phyloP scores from a whole-genome alignment of 2,113 vertebrate species.

The Marcusenius ussheri region DNA sequence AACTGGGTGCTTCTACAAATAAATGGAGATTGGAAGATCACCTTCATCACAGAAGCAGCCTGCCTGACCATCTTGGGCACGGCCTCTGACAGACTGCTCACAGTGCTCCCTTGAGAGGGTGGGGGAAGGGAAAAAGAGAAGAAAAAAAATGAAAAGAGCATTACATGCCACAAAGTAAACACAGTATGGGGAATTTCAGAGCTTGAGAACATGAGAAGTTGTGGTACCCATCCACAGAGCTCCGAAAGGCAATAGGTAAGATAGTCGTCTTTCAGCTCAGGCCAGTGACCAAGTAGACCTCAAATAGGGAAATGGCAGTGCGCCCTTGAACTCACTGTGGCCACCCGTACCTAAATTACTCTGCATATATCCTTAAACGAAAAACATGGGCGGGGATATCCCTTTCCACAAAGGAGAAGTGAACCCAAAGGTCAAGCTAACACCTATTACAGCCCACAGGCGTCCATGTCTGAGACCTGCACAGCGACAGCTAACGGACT shows the following conservation, averaged over 20 bases:
- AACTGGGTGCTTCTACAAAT: background rate
- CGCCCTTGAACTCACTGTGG: background rate
- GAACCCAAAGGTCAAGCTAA: background rate
- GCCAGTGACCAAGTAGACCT: background rate
- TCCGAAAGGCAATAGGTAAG: background rate
- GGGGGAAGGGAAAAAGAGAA: background rate
- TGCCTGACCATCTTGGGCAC: slow-evolving; percentile 58
- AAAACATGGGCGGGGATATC: background rate
- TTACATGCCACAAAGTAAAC: background rate
- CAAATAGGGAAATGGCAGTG: slow-evolving; percentile 15
- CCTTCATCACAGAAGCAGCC: slow-evolving; percentile 71
- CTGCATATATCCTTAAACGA: background rate
- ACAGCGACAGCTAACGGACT: background rate
- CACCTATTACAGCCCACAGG: background rate
- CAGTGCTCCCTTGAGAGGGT: slow-evolving; percentile 40
- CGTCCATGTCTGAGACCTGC: background rate
- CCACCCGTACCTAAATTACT: background rate
- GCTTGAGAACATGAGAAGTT: slow-evolving; percentile 19
- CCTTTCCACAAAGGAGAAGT: slow-evolving; percentile 12
- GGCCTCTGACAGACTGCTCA: slow-evolving; percentile 57
- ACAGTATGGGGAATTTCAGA: background rate
- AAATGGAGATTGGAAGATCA: slow-evolving; percentile 39
- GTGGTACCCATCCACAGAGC: background rate
- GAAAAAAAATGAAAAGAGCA: background rate
- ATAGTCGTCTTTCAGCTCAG: background rate